Evolutionary conservation across 2,888 invertebrate species (phyloP), one percentile per base, ranked within the genome.

Genomic region (Chrysomela aeneicollis): DNA sequence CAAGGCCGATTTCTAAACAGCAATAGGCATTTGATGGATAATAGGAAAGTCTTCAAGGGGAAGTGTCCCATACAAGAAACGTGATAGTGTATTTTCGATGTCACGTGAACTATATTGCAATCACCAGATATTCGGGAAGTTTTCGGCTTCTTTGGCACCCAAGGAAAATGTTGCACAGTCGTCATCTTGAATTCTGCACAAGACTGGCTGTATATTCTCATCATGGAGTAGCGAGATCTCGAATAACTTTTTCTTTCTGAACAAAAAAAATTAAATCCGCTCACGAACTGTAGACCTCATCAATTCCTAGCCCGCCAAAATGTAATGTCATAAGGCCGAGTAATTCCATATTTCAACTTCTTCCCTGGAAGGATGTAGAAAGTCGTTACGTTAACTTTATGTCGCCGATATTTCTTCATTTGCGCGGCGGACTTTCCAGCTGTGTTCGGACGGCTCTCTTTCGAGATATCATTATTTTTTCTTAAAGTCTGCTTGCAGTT

Each of bases 361-460:
- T 74, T 76, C 77, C 76, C 77, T 77, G 73, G 74, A 68, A 73
- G 69, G 71, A 71, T 74, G 73, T 73, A 75, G 76, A 72, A 76
- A 78, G 79, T 78, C 81, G 78, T 81, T 78, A 72, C 76, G 71
- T 74, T 77, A 78, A 81, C 79, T 82, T 82, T 82, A 82, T 82
- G 80, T 79, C 80, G 77, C 76, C 79, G 78, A 82, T 82, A 82
- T 81, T 81, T 82, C 82, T 82, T 81, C 79, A 82, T 82, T 82
- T 82, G 76, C 76, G 72, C 69, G 64, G 68, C 63, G 61, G 54
- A 63, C 60, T 61, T 66, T 67, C 68, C 64, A 67, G 70, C 71
- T 71, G 71, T 71, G 42, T 42, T 42, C 72, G 67, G 67, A 63
- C 68, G 64, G 67, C 67, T 71, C 70, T 66, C 73, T 73, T 68